These are phyloP conservation scores for Griposia aprilina DNA, from an alignment of 2,888 invertebrate genomes.

Conservation along the genomic window DNA sequence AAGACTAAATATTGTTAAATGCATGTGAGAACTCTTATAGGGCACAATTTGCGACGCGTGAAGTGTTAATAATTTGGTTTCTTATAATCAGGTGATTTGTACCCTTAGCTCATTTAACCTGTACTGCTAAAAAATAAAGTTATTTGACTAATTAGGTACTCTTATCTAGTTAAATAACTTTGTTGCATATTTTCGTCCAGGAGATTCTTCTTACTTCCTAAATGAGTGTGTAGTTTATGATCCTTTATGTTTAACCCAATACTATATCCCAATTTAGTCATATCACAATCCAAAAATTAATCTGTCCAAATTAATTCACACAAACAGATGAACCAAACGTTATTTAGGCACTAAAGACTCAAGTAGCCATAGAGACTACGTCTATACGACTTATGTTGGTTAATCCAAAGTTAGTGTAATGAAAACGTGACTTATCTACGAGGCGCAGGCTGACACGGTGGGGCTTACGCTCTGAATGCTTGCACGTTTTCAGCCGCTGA, in stretches of 20 bases:
- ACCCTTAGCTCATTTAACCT: background rate
- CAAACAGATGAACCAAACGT: slow-evolving; percentile 10
- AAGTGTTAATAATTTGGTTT: background rate
- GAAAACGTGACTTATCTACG: slow-evolving; percentile 86
- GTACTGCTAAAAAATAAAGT: background rate
- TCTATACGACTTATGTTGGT: slow-evolving; percentile 63
- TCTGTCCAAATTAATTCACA: background rate
- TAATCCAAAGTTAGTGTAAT: slow-evolving; percentile 82
- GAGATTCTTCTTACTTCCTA: too few species aligned
- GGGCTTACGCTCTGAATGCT: slow-evolving; percentile 72
- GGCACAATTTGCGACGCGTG: background rate
- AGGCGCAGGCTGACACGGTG: slow-evolving; percentile 76
- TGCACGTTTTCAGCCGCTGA: slow-evolving; percentile 75
- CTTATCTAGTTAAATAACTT: background rate
- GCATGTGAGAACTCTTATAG: background rate
- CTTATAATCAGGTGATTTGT: background rate
- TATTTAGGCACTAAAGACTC: slow-evolving; percentile 39
- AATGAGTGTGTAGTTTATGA: background rate
- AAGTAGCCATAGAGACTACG: slow-evolving; percentile 42
- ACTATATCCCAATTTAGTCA: too few species aligned
- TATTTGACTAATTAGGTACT: background rate
- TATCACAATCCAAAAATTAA: background rate
- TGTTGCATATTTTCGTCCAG: background rate
- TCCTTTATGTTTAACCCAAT: background rate
- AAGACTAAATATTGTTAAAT: background rate